These are phyloP conservation scores for Oreotrochilus melanogaster DNA, from an alignment of 2,113 vertebrate species.

Conservation along the genomic window DNA sequence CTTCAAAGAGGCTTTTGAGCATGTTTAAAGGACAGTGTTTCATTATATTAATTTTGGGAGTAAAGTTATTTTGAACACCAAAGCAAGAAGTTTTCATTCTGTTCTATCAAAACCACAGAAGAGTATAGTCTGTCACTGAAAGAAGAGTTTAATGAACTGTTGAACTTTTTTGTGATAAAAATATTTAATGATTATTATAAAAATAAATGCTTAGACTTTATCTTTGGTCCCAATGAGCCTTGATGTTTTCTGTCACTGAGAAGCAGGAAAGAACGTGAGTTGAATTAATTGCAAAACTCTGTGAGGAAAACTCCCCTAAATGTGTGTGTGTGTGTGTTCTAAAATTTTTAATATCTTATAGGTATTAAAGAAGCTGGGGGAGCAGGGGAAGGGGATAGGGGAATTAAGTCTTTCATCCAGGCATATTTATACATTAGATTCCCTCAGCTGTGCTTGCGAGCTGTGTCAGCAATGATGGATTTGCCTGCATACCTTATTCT, in stretches of 20 bases:
- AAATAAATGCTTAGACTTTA: slow-evolving; percentile 64
- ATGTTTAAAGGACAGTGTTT: background rate
- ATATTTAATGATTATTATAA: slow-evolving; percentile 22
- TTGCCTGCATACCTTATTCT: background rate
- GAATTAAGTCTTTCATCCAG: background rate
- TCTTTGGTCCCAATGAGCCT: background rate
- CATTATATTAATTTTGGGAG: background rate
- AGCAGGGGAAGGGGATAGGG: background rate
- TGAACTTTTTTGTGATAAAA: slow-evolving; percentile 27
- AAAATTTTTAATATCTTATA: background rate
- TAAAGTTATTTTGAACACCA: background rate
- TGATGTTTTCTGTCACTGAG: background rate
- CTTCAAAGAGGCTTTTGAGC: background rate
- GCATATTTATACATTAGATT: accelerated
- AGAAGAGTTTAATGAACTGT: background rate
- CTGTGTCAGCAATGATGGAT: background rate
- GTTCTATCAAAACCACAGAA: background rate
- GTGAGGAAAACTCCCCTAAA: background rate
- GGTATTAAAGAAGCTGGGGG: background rate
- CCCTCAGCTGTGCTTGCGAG: background rate
- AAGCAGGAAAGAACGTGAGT: background rate
- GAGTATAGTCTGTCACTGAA: background rate
- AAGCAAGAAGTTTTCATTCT: background rate
- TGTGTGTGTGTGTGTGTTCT: background rate
- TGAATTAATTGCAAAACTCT: background rate